phyloP scores from a whole-genome alignment of 2,113 vertebrate species.

The Chamaea fasciata region DNA sequence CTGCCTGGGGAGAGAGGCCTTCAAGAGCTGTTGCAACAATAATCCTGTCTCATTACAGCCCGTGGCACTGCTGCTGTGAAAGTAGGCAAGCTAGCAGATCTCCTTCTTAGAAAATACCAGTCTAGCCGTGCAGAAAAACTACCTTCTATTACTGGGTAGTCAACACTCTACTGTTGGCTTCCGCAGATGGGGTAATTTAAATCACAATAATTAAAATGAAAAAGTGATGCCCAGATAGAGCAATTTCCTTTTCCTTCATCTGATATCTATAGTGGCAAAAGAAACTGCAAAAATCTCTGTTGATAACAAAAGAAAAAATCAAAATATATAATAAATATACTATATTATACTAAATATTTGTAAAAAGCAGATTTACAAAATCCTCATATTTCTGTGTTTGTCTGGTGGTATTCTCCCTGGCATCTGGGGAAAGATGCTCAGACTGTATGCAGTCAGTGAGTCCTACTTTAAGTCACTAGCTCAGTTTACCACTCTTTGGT shows the following conservation, averaged over 20 bases:
- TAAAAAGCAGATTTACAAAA: background rate
- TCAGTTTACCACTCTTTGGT: background rate
- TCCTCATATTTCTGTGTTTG: background rate
- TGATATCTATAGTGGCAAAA: background rate
- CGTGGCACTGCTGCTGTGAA: constrained; percentile 29
- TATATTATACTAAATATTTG: background rate
- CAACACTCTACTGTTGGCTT: background rate
- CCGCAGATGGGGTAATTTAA: background rate
- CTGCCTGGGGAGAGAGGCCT: constrained; percentile 3
- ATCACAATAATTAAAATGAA: constrained; percentile 28
- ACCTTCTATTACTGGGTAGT: constrained; percentile 2
- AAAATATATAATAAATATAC: background rate
- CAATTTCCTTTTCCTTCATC: background rate
- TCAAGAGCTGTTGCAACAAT: constrained; percentile 15
- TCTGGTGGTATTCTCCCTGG: background rate
- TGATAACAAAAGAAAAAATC: background rate
- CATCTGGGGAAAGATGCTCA: background rate
- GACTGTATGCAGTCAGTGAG: background rate
- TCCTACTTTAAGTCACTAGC: background rate
- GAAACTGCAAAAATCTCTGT: background rate
- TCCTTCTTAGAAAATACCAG: constrained; percentile 41
- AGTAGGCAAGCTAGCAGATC: constrained; percentile 42
- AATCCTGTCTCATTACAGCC: constrained; percentile 32
- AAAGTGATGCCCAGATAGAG: background rate
- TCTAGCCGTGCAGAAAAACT: constrained; percentile 25